phyloP scores from a whole-genome alignment of 1,140 invertebrate genomes.

The Cryptotermes secundus region DNA sequence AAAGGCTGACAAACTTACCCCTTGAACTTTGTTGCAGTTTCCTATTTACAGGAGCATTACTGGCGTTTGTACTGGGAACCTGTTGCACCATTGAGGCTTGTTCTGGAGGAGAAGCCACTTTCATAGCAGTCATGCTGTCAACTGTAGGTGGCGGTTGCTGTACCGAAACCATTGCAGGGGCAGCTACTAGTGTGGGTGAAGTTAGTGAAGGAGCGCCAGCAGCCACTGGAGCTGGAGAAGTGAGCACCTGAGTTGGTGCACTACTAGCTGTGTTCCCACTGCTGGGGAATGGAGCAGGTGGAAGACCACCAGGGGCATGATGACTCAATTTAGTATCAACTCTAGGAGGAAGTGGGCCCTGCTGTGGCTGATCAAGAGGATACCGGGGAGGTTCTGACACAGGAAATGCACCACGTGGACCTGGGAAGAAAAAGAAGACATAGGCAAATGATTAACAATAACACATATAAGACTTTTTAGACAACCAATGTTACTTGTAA shows the following conservation, averaged over 20 bases:
- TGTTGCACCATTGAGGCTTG: not conserved
- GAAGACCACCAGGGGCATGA: not conserved
- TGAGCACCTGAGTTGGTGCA: not conserved
- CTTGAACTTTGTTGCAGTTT: not conserved
- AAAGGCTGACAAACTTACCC: not conserved
- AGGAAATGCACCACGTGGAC: not conserved
- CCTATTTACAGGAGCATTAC: not conserved
- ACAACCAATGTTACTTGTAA: too few relatives aligned
- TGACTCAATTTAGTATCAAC: conserved; percentile 7
- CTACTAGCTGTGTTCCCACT: not conserved
- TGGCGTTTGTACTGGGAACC: not conserved
- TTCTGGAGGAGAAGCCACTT: not conserved
- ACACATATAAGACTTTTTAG: too few relatives aligned
- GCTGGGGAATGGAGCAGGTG: not conserved
- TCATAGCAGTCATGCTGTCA: conserved; percentile 3
- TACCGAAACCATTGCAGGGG: not conserved
- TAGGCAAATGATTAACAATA: too few relatives aligned
- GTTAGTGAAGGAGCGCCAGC: not conserved
- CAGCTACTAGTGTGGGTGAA: not conserved
- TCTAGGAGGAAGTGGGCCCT: not conserved
- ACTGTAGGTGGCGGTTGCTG: not conserved
- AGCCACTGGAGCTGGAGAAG: not conserved
- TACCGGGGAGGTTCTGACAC: conserved; percentile 3
- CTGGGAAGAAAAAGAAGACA: not conserved
- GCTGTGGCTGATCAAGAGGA: not conserved